Conservation (phyloP, 2,113 vertebrate genomes). For the Halcyon malimbica region DNA sequence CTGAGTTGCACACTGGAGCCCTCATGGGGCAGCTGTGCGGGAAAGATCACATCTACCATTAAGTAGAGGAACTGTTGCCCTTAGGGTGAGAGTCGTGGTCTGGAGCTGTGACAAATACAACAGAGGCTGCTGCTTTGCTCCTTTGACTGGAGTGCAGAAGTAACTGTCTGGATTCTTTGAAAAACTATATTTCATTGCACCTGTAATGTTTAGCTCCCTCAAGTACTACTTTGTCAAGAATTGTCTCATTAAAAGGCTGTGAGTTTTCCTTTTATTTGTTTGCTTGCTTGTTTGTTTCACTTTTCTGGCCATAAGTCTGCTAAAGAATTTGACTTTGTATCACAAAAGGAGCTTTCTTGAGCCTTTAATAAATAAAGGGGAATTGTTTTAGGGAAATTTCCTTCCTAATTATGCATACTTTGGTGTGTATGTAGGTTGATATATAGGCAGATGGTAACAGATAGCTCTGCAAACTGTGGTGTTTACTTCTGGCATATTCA, state of each 20-base stretch:
- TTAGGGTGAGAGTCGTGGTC: background rate
- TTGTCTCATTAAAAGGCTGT: background rate
- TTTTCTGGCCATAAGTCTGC: background rate
- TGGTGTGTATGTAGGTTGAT: background rate
- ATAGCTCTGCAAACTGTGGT: background rate
- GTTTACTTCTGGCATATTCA: background rate
- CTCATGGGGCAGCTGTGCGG: fast-evolving
- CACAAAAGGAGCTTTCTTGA: background rate
- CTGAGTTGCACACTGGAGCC: background rate
- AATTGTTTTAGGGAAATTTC: background rate
- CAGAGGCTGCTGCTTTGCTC: background rate
- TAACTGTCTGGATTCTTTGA: background rate
- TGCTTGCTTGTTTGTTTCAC: background rate
- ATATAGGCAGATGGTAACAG: background rate
- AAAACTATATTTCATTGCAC: background rate
- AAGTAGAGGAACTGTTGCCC: background rate
- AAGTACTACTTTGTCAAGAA: background rate
- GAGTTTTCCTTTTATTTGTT: background rate
- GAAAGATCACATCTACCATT: background rate
- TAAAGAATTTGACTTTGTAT: background rate
- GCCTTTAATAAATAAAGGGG: background rate
- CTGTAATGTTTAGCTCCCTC: background rate
- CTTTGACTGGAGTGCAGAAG: background rate
- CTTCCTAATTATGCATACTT: background rate
- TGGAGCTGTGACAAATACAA: background rate